phyloP scores from a whole-genome alignment of 2,113 vertebrate genomes.

The Dicerorhinus sumatrensis region DNA sequence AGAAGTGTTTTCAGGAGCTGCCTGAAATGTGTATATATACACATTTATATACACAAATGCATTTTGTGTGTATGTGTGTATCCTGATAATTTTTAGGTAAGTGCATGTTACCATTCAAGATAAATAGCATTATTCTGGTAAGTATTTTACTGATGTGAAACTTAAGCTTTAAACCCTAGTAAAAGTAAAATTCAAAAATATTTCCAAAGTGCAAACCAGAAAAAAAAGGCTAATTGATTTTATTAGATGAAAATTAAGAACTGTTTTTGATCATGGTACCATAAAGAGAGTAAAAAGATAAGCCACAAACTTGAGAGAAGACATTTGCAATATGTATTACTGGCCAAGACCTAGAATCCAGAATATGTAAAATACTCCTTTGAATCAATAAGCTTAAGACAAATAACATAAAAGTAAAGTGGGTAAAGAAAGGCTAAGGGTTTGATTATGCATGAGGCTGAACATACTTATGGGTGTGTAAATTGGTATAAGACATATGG shows the following conservation, averaged over 20 bases:
- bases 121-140: neutral
- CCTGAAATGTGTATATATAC: neutral
- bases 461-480: neutral
- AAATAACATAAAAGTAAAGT: conserved; percentile 33
- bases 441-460: neutral
- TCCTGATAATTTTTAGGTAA: neutral
- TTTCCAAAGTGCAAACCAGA: neutral
- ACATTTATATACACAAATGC: neutral
- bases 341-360: neutral
- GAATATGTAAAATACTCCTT: neutral
- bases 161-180: neutral
- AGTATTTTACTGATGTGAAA: conserved; percentile 16
- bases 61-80: neutral
- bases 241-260: neutral
- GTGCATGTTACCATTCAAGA: neutral
- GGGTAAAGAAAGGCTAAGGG: neutral
- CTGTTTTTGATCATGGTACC: neutral
- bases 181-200: neutral
- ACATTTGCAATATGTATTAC: neutral
- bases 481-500: neutral
- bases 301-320: neutral
- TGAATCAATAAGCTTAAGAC: neutral
- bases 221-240: neutral
- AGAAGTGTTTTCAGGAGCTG: neutral
- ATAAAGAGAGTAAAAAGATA: neutral